Evolutionary conservation across 1,140 invertebrate genomes (phyloP).

Genomic region (Drosophila ananassae): DNA sequence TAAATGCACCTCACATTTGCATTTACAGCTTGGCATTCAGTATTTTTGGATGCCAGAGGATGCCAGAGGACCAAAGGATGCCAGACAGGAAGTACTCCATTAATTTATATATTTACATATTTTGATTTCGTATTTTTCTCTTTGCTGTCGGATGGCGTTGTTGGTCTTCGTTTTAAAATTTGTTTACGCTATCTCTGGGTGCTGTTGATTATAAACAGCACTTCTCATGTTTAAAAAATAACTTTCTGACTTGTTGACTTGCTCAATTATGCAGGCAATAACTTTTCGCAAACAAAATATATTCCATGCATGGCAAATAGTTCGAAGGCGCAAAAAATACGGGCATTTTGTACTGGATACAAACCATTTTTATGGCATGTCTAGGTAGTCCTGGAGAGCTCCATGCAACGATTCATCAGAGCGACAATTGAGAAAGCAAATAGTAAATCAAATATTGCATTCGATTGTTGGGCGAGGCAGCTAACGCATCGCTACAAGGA

Average conservation of each 20-base stretch:
- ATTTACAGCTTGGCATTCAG: slow-evolving; percentile 12
- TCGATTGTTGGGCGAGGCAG: slow-evolving; percentile 50
- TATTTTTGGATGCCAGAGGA: too few relatives aligned
- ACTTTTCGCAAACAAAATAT: slow-evolving; percentile 64
- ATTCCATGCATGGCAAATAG: slow-evolving; percentile 76
- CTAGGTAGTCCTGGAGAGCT: slow-evolving; percentile 1
- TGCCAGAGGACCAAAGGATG: too few relatives aligned
- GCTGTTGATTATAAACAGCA: slow-evolving; percentile 28
- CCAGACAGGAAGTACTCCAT: slow-evolving; percentile 60
- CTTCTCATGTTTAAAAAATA: slow-evolving; percentile 66
- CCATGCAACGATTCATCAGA: slow-evolving; percentile 38
- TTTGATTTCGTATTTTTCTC: slow-evolving; percentile 31
- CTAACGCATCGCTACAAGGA: slow-evolving; percentile 10
- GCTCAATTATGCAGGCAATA: slow-evolving; percentile 59
- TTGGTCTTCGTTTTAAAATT: slow-evolving; percentile 8
- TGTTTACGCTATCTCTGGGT: neutral
- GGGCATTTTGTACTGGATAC: slow-evolving; percentile 12
- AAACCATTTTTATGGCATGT: slow-evolving; percentile 19
- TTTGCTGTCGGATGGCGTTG: slow-evolving; percentile 13
- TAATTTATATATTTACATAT: slow-evolving; percentile 67
- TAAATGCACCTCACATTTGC: slow-evolving; percentile 39
- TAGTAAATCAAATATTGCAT: slow-evolving; percentile 70
- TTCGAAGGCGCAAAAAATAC: slow-evolving; percentile 4
- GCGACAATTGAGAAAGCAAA: slow-evolving; percentile 60
- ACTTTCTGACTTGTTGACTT: slow-evolving; percentile 40